Conservation (phyloP, 2,888 invertebrate species). For the Bhutanitis thaidina region DNA sequence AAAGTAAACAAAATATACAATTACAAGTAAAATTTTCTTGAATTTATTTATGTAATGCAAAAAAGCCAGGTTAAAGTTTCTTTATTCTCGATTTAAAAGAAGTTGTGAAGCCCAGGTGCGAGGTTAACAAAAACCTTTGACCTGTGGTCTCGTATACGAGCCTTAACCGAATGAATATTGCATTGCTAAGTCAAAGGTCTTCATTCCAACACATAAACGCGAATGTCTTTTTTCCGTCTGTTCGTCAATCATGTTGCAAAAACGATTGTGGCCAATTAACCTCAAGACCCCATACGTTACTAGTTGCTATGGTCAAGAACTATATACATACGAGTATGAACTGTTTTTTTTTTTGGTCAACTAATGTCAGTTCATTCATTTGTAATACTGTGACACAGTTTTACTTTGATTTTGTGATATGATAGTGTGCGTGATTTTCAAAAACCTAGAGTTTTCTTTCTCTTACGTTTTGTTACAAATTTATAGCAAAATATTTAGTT, state of each 20-base stretch:
- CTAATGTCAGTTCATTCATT: constrained; percentile 5
- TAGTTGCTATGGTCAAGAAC: not conserved
- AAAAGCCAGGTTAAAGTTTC: not conserved
- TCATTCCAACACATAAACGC: not conserved
- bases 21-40: too few species aligned
- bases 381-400: not conserved
- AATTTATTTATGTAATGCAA: too few species aligned
- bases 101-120: not conserved
- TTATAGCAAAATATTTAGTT: too few species aligned
- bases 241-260: constrained; percentile 11
- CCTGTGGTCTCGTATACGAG: not conserved
- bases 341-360: constrained; percentile 1
- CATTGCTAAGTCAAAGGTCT: not conserved
- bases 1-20: too few species aligned
- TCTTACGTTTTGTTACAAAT: too few species aligned
- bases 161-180: not conserved
- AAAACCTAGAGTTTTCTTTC: too few species aligned
- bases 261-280: constrained; percentile 15
- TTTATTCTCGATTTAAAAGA: not conserved
- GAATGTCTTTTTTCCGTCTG: not conserved
- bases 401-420: not conserved
- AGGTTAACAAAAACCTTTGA: constrained; percentile 9
- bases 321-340: constrained; percentile 2
- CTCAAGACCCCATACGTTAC: not conserved
- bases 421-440: too few species aligned